phyloP scores from a whole-genome alignment of 2,797 vertebrate species.

The Rhynchotus rufescens region DNA sequence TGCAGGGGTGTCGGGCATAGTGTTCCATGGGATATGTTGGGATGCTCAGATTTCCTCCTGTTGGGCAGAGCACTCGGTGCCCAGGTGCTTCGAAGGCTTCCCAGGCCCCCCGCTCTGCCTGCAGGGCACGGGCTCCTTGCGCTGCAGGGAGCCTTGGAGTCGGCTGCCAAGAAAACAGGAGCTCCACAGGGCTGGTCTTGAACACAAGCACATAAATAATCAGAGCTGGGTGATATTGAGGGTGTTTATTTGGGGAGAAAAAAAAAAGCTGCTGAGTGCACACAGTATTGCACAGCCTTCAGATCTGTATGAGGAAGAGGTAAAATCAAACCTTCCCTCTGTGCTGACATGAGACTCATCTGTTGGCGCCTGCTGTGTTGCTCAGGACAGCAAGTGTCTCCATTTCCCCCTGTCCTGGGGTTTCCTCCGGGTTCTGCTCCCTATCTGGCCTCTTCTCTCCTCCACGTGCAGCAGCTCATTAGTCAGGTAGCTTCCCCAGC shows the following conservation, averaged over 20 bases:
- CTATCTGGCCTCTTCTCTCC: background rate
- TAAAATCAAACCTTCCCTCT: background rate
- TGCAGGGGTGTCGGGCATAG: background rate
- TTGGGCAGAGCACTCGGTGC: background rate
- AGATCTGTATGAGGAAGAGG: background rate
- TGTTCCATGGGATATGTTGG: background rate
- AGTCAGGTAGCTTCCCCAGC: background rate
- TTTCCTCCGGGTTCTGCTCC: background rate
- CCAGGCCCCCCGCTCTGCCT: background rate
- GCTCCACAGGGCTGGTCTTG: background rate
- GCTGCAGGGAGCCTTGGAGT: background rate
- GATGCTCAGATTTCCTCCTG: background rate
- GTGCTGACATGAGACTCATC: background rate
- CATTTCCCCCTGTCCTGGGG: background rate
- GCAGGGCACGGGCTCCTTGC: background rate
- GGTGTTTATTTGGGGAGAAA: rapidly evolving
- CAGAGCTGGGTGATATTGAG: background rate
- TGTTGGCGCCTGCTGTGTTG: background rate
- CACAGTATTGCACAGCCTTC: background rate
- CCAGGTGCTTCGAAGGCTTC: background rate
- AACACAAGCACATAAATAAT: conserved; percentile 9
- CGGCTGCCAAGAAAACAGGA: background rate
- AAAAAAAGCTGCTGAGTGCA: background rate
- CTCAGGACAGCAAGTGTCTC: background rate
- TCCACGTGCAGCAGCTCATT: background rate